phyloP scores from a whole-genome alignment of 2,797 vertebrate genomes.

The Avahi laniger region DNA sequence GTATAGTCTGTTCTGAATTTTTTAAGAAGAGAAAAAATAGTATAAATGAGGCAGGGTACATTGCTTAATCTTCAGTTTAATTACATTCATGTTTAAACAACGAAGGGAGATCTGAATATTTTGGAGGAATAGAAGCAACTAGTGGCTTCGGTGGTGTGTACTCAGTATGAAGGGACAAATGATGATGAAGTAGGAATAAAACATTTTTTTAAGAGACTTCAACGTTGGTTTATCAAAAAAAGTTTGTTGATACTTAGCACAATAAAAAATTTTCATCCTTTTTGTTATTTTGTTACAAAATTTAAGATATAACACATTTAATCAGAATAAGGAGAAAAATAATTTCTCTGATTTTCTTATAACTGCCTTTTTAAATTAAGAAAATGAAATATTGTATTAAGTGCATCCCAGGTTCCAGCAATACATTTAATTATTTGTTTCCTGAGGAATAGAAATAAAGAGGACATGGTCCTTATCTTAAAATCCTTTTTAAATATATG shows the following conservation, averaged over 20 bases:
- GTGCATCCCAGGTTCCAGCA: neutral
- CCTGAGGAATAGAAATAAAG: neutral
- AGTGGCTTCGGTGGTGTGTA: neutral
- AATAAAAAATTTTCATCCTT: neutral
- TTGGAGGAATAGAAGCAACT: neutral
- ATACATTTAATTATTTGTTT: neutral
- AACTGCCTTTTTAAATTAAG: neutral
- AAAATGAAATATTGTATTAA: neutral
- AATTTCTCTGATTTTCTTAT: neutral
- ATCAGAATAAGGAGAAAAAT: neutral
- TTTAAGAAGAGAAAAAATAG: neutral
- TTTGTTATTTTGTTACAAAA: neutral
- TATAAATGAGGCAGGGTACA: neutral
- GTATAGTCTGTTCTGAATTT: neutral
- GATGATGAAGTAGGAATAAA: neutral
- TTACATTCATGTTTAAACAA: slow-evolving; percentile 22
- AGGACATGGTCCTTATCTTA: neutral
- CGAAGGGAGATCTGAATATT: neutral
- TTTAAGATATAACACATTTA: neutral
- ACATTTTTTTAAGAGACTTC: neutral
- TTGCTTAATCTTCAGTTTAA: neutral
- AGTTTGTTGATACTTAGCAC: neutral
- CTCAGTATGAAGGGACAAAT: neutral
- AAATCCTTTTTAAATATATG: neutral
- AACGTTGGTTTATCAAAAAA: neutral